Base-by-base conservation (phyloP, 1,140 invertebrate genomes). In the Melitaea cinxia region DNA sequence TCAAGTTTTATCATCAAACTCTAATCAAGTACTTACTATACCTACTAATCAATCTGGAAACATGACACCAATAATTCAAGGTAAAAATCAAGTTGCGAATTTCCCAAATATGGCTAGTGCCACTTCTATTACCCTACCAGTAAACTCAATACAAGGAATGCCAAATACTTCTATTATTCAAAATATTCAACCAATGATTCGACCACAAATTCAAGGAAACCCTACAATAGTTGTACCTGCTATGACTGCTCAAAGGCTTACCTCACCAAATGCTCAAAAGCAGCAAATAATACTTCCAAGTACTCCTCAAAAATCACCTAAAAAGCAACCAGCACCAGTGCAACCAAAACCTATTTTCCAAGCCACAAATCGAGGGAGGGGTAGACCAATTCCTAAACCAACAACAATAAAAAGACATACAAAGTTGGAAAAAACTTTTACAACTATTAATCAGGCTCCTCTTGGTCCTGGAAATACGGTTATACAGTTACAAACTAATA, bases 311-410 rank as follows among this genome's bases (percentile, higher is more conserved):
- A 92, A 92, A 59, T 92, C 91, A 4, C 91, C 91, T 5, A 92
- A 92, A 59, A 92, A 92, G 57, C 85, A 91, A 64, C 88, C 87
- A 50, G 61, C 77, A 0, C 86, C 77, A 17, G 86, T 92, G 5
- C 91, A 92, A 65, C 88, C 91, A 4, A 92, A 91, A 64, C 89
- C 88, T 45, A 91, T 92, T 47, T 92, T 91, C 62, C 90, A 91
- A 76, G 80, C 84, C 12, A 75, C 87, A 24, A 87, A 80, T 39
- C 78, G 90, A 66, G 83, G 80, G 5, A 77, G 89, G 68, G 89
- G 90, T 5, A 80, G 89, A 57, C 79, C 90, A 19, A 79, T 91
- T 21, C 87, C 85, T 35, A 92, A 92, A 77, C 84, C 88, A 5
- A 78, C 88, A 10, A 86, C 89, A 24, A 90, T 88, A n/a, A 77